These are phyloP conservation scores for Chrysolophus pictus DNA, from an alignment of 2,797 vertebrate genomes.

Conservation along the genomic window DNA sequence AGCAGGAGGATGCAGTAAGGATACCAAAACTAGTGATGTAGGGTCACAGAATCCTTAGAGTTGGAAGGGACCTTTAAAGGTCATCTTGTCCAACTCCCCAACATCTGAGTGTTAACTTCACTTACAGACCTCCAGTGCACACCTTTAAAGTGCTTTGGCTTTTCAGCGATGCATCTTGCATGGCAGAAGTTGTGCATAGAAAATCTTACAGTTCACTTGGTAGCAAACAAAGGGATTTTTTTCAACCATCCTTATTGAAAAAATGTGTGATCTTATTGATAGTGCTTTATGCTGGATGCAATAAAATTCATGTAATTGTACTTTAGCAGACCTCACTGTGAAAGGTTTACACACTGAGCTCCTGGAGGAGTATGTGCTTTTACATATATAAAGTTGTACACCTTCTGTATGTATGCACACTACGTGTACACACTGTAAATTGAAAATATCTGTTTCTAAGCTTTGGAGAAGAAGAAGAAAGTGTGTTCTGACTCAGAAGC, in stretches of 20 bases:
- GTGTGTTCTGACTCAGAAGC: slow-evolving; percentile 83
- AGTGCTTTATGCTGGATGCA: background rate
- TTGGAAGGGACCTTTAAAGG: too few relatives aligned
- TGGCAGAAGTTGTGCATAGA: background rate
- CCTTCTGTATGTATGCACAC: background rate
- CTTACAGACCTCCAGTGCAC: background rate
- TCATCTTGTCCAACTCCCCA: too few relatives aligned
- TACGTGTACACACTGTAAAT: background rate
- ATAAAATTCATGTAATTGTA: background rate
- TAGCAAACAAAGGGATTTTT: background rate
- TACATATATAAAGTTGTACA: accelerated
- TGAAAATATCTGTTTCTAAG: slow-evolving; percentile 34
- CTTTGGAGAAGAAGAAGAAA: slow-evolving; percentile 88
- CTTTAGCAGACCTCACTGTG: background rate
- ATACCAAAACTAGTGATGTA: background rate
- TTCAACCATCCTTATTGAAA: background rate
- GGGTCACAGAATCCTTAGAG: too few relatives aligned
- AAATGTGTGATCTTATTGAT: background rate
- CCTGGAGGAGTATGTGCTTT: accelerated
- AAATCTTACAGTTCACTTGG: background rate
- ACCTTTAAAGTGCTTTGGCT: background rate
- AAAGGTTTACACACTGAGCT: background rate
- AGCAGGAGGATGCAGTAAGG: background rate
- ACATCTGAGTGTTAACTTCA: background rate
- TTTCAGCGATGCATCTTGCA: background rate